Percentiles rank a stretch among this genome's conserved stretches.
These are phyloP conservation scores for Champsocephalus esox DNA, from an alignment of 2,797 vertebrate genomes.

Conservation along the genomic window DNA sequence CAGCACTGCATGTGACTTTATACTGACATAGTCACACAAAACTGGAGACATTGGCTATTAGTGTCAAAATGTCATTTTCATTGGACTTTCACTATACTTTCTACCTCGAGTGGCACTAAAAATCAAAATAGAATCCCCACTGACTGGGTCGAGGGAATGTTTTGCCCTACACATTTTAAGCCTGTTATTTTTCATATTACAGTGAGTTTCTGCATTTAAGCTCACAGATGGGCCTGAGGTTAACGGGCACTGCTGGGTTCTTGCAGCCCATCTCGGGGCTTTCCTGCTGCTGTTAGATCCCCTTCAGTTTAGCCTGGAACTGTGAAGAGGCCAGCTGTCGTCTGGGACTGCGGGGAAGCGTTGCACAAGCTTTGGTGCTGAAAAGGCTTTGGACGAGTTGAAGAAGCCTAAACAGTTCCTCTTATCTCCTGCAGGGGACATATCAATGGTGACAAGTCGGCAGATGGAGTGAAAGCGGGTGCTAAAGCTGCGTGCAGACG, in stretches of 20 bases:
- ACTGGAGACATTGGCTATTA: neutral
- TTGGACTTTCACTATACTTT: neutral
- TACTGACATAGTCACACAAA: neutral
- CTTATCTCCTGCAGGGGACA: conserved; percentile 28
- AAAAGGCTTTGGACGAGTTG: conserved; percentile 8
- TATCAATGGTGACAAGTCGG: conserved; percentile 22
- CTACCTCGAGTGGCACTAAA: neutral
- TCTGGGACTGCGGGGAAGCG: conserved; percentile 42
- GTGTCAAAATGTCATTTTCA: neutral
- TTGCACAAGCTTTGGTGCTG: conserved; percentile 16
- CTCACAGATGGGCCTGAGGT: conserved; percentile 28
- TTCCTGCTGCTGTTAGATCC: conserved; percentile 25
- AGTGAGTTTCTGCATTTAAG: conserved; percentile 25
- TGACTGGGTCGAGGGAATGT: neutral
- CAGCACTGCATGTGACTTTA: neutral
- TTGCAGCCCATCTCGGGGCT: conserved; percentile 11
- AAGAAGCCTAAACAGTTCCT: conserved; percentile 33
- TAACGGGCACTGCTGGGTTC: conserved; percentile 46
- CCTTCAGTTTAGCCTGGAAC: conserved; percentile 49
- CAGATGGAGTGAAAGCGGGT: conserved; percentile 9
- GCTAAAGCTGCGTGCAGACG: neutral
- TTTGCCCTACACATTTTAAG: neutral
- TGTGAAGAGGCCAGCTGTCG: conserved; percentile 50
- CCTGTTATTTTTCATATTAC: conserved; percentile 18
- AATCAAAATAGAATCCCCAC: neutral